Conservation (phyloP, 2,113 vertebrate species). For the Microcebus jonahi region DNA sequence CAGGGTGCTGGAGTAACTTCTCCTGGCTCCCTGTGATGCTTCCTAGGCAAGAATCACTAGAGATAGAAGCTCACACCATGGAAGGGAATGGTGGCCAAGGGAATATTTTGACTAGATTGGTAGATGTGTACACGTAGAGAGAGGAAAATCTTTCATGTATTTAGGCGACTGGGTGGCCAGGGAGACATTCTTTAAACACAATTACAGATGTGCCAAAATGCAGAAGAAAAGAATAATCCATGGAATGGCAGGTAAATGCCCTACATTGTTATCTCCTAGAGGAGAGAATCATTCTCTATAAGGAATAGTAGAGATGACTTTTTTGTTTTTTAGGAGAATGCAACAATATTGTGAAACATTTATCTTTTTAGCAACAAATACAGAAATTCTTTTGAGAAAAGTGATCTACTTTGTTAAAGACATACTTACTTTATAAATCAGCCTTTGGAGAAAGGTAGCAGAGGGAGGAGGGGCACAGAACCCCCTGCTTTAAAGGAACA, state of each 20-base stretch:
- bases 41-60: neutral
- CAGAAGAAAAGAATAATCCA: neutral
- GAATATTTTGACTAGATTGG: neutral
- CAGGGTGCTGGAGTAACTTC: neutral
- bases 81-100: neutral
- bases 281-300: neutral
- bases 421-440: neutral
- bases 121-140: neutral
- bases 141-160: neutral
- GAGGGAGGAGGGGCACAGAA: neutral
- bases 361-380: neutral
- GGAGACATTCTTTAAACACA: neutral
- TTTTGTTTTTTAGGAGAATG: neutral
- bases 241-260: neutral
- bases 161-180: neutral
- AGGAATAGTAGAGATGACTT: neutral
- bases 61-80: neutral
- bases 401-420: neutral
- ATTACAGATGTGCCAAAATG: neutral
- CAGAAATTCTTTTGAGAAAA: neutral
- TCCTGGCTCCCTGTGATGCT: neutral
- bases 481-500: neutral
- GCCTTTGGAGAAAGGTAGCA: neutral
- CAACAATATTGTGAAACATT: neutral
- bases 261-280: neutral